Evolutionary conservation across 92 coral and sea anemone genomes (phyloP), one percentile per base, ranked within the genome.

Genomic region (Pocillopora grandis): DNA sequence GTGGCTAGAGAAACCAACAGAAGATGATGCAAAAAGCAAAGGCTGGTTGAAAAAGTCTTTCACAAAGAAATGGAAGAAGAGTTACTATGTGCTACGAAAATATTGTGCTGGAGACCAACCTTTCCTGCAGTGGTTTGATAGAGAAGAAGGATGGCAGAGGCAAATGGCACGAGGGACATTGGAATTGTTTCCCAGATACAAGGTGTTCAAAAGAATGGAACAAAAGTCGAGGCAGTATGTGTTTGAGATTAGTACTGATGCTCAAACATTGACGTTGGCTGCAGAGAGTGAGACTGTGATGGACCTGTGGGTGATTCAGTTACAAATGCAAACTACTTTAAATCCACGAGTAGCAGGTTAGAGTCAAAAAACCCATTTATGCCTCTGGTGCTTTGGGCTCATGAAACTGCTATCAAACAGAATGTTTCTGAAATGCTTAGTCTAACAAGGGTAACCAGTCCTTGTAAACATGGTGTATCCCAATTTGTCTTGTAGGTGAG

Each of bases 301-400:
- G 98, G 99, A 97, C 72, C 84, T 97, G 76, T 97, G 99, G 99
- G 98, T 93, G 12, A 94, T 94, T 52, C 99, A 97, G 79, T 86
- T 97, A 7, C 98, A 94, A 78, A 97, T 97, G 99, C 99, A 97
- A 71, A 94, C 98, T 16, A 76, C 88, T 55, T 85, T 97, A 33
- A 97, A 89, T 75, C 92, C 98, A 20, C 82, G 97, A 20, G 92
- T 97, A 68, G 91, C 89, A 82, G 99, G 99, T 94, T 67, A 62
- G 95, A 72, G 73, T 33, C 55, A 33, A 35, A 33, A 70, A 35
- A 55, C 42, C 57, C 9, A 55, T 37, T 70, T 33, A 15, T 42
- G 8, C 52, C 52, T 42, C 52, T 42, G 52, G 52, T 42, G 52
- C 52, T 42, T 42, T 7, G 8, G 5, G 8, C 52, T 42, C 52